A percentile compares a stretch with the other conserved stretches of the same genome.
These are phyloP conservation scores for Anorthoa munda DNA, from an alignment of 2,888 invertebrate genomes.

Conservation along the genomic window DNA sequence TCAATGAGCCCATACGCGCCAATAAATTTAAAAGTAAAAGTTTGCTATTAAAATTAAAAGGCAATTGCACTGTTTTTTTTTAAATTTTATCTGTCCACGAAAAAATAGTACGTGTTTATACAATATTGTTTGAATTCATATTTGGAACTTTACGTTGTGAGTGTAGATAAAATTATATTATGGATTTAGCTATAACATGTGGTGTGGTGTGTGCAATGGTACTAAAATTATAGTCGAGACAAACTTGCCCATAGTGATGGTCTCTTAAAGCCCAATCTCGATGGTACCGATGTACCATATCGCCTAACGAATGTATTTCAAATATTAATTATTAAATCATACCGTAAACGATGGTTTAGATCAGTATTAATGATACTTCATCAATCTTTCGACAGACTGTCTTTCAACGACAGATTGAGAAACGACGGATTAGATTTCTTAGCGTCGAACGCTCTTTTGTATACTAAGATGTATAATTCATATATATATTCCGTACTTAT, in stretches of 20 bases:
- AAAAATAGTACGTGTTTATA: no score
- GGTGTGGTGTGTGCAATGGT: no score
- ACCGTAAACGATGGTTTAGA: constrained; percentile 3
- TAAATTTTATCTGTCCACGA: no score
- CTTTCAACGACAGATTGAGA: neutral
- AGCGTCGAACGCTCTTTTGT: constrained; percentile 29
- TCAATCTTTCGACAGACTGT: neutral
- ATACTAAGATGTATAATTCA: constrained; percentile 19
- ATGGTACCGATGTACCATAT: neutral
- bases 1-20: no score
- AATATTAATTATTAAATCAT: neutral
- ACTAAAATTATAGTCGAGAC: no score
- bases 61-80: no score
- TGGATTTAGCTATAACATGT: neutral
- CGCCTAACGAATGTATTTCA: no score
- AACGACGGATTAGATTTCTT: constrained; percentile 1
- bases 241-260: constrained; percentile 2
- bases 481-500: constrained; percentile 27
- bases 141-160: no score
- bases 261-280: neutral
- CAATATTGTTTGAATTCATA: no score
- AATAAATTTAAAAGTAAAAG: no score
- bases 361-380: neutral
- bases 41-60: no score
- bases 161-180: neutral